These are phyloP conservation scores for Phaethornis superciliosus DNA, from an alignment of 2,113 vertebrate species.

Conservation along the genomic window DNA sequence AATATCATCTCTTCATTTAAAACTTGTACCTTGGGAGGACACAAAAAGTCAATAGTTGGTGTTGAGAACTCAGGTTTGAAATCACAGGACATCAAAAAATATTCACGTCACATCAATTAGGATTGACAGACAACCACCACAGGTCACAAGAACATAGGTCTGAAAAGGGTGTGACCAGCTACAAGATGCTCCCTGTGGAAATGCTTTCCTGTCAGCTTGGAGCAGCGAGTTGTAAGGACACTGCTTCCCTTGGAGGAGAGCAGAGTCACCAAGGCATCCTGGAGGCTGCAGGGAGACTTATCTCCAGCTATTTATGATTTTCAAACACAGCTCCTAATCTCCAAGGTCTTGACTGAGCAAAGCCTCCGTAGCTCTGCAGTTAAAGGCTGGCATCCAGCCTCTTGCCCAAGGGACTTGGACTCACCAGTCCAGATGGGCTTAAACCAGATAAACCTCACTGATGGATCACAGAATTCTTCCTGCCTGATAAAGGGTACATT, in stretches of 20 bases:
- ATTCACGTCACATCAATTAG: not conserved
- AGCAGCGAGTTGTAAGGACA: not conserved
- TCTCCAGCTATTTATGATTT: not conserved
- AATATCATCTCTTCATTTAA: conserved; percentile 29
- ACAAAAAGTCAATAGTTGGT: conserved; percentile 13
- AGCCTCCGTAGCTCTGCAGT: not conserved
- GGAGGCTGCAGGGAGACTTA: not conserved
- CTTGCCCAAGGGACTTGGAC: not conserved
- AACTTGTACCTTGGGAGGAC: conserved; percentile 33
- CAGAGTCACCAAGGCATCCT: not conserved
- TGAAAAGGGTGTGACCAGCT: not conserved
- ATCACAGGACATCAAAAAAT: conserved; percentile 4
- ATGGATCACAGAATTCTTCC: not conserved
- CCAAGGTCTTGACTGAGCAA: not conserved
- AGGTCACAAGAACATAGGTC: not conserved
- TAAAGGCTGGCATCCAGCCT: not conserved
- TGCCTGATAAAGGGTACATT: not conserved
- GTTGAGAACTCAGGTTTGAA: conserved; percentile 24
- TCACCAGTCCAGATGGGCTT: not conserved
- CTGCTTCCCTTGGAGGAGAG: not conserved
- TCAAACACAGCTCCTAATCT: not conserved
- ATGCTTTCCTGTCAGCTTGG: not conserved
- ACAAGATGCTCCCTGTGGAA: not conserved
- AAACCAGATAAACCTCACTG: not conserved
- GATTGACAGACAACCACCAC: not conserved